Conservation (phyloP, 2,113 vertebrate genomes). For the Osmerus mordax region DNA sequence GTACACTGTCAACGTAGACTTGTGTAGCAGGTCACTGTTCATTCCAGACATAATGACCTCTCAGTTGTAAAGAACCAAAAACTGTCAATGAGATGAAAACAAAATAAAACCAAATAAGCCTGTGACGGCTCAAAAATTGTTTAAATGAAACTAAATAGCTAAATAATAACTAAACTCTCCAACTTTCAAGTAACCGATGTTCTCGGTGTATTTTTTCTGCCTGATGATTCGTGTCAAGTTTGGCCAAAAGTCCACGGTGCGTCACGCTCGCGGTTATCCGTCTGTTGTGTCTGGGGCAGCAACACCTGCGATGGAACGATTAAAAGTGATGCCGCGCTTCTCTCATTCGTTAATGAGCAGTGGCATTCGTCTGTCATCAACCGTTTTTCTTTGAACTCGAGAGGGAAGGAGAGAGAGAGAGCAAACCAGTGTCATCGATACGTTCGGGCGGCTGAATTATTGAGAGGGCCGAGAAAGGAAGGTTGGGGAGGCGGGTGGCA, state of each 20-base stretch:
- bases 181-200: conserved; percentile 10
- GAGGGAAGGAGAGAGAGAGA: conserved; percentile 27
- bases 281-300: conserved; percentile 2
- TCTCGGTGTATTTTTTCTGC: neutral
- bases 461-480: conserved; percentile 58
- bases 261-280: no score
- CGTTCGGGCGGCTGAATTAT: conserved; percentile 63
- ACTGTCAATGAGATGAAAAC: neutral
- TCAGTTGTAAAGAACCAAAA: conserved; percentile 13
- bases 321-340: conserved; percentile 15
- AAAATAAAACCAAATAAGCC: neutral
- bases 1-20: conserved; percentile 70
- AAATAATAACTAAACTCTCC: conserved; percentile 32
- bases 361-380: conserved; percentile 42
- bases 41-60: conserved; percentile 63
- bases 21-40: conserved; percentile 72
- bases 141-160: conserved; percentile 1
- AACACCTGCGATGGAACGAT: neutral
- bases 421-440: conserved; percentile 58
- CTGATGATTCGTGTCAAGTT: conserved; percentile 38
- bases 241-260: conserved; percentile 7
- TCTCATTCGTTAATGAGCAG: conserved; percentile 38
- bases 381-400: conserved; percentile 19
- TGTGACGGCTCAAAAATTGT: no score
- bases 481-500: neutral